Conservation (phyloP, 2,113 vertebrate species). For the Lonchura striata region DNA sequence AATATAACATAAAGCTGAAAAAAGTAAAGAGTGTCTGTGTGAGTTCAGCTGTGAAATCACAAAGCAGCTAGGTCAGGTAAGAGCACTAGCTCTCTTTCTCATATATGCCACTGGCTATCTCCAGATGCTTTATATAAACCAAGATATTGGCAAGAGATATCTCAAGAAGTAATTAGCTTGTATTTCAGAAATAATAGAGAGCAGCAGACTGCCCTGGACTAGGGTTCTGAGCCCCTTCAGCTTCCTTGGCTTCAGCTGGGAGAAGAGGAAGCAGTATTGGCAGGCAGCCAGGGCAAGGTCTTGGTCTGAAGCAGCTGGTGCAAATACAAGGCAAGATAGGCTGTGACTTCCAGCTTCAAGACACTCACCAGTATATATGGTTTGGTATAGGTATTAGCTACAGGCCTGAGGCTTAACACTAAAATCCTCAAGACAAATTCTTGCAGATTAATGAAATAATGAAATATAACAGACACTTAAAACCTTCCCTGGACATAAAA, state of each 20-base stretch:
- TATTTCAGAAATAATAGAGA: background rate
- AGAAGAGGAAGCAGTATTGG: background rate
- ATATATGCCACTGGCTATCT: background rate
- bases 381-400: background rate
- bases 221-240: background rate
- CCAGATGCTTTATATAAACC: background rate
- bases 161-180: background rate
- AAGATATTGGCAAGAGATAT: background rate
- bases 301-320: background rate
- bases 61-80: background rate
- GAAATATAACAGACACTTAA: background rate
- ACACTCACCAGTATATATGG: background rate
- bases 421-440: background rate
- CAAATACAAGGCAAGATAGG: background rate
- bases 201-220: background rate
- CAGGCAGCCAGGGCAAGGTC: background rate
- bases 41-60: background rate
- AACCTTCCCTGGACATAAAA: background rate
- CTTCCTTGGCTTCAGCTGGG: background rate
- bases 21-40: background rate
- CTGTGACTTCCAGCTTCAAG: background rate
- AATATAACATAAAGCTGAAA: background rate
- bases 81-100: background rate
- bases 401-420: background rate
- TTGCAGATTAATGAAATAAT: conserved; percentile 24